Evolutionary conservation across 1,140 invertebrate genomes (phyloP).

Genomic region (Nephotettix cincticeps): DNA sequence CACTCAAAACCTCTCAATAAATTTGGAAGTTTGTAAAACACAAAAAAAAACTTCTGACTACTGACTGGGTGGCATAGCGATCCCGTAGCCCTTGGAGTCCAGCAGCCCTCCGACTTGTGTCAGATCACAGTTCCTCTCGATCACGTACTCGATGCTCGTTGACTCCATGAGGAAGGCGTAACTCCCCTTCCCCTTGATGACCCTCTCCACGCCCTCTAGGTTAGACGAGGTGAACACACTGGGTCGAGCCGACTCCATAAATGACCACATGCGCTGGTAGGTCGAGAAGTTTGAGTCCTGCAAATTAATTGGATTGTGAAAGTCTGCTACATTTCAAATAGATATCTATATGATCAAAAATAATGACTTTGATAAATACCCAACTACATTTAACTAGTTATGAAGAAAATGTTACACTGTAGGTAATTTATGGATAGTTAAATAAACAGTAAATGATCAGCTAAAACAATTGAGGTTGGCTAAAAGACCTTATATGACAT

Average conservation of each 20-base stretch:
- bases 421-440: too few relatives aligned
- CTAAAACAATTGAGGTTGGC: too few relatives aligned
- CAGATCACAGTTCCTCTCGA: slow-evolving; percentile 87
- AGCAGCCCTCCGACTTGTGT: slow-evolving; percentile 87
- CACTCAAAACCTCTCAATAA: too few relatives aligned
- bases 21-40: too few relatives aligned
- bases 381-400: too few relatives aligned
- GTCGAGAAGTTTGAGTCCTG: slow-evolving; percentile 91
- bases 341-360: too few relatives aligned
- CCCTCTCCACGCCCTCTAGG: slow-evolving; percentile 81
- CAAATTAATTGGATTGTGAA: slow-evolving; percentile 35
- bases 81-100: slow-evolving; percentile 91
- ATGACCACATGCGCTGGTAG: slow-evolving; percentile 90
- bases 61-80: slow-evolving; percentile 90
- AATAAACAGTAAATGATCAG: too few relatives aligned
- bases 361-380: too few relatives aligned
- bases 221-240: slow-evolving; percentile 84
- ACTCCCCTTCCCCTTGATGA: slow-evolving; percentile 78
- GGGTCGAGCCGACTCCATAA: slow-evolving; percentile 84
- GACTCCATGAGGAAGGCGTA: slow-evolving; percentile 95
- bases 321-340: too few relatives aligned
- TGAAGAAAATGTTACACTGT: too few relatives aligned
- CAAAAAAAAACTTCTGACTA: too few relatives aligned
- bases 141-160: slow-evolving; percentile 88
- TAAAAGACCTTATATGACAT: too few relatives aligned